These are phyloP conservation scores for Eupsilia transversa DNA, from an alignment of 2,888 invertebrate genomes.

Conservation along the genomic window DNA sequence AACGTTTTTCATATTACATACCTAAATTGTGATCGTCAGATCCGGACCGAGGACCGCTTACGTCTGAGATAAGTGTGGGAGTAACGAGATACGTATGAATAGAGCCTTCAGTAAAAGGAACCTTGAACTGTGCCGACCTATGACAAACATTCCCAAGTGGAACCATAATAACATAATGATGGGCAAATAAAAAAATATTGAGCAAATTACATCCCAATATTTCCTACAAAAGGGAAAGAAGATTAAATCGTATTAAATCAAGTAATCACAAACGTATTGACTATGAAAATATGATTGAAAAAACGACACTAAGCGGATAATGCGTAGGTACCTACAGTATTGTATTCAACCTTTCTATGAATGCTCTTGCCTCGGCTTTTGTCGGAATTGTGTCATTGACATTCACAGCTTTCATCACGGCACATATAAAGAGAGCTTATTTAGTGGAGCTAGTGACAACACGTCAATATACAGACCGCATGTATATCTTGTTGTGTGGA, in stretches of 20 bases:
- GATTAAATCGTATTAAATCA: slow-evolving; percentile 56
- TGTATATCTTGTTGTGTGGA: slow-evolving; percentile 1
- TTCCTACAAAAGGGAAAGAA: slow-evolving; percentile 50
- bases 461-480: slow-evolving; percentile 15
- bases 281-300: slow-evolving; percentile 47
- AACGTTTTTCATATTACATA: slow-evolving; percentile 61
- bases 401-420: slow-evolving; percentile 28
- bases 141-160: slow-evolving; percentile 55
- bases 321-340: slow-evolving; percentile 12
- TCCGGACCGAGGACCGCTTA: slow-evolving; percentile 30
- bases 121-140: slow-evolving; percentile 61
- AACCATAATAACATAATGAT: slow-evolving; percentile 41
- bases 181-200: slow-evolving; percentile 52
- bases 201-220: slow-evolving; percentile 53
- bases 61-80: slow-evolving; percentile 26
- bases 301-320: slow-evolving; percentile 43
- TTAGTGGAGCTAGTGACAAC: slow-evolving; percentile 21
- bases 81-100: slow-evolving; percentile 31
- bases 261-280: slow-evolving; percentile 57
- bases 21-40: slow-evolving; percentile 43
- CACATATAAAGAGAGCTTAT: slow-evolving; percentile 28
- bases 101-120: slow-evolving; percentile 35
- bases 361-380: slow-evolving; percentile 28
- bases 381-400: slow-evolving; percentile 39
- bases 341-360: slow-evolving; percentile 32